Conservation (phyloP, 2,888 invertebrate species). For the Subacronicta megacephala region DNA sequence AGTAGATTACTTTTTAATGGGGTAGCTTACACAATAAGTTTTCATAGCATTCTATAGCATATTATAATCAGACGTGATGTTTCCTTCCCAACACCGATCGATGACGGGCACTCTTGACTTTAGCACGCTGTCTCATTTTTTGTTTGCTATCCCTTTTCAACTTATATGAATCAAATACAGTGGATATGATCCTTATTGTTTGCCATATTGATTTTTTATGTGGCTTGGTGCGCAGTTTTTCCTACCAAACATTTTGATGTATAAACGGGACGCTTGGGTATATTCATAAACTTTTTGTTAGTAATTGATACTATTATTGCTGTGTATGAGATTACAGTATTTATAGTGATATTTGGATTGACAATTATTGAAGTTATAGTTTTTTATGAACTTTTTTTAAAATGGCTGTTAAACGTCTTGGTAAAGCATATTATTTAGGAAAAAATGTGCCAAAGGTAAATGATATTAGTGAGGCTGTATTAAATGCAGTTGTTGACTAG, state of each 20-base stretch:
- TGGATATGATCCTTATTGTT: slow-evolving; percentile 81
- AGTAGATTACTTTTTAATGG: slow-evolving; percentile 62
- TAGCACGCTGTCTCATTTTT: slow-evolving; percentile 74
- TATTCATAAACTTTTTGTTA: slow-evolving; percentile 43
- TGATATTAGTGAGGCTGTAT: background rate
- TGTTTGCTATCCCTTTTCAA: slow-evolving; percentile 77
- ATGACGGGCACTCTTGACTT: slow-evolving; percentile 87
- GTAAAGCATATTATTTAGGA: slow-evolving; percentile 17
- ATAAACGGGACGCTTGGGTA: slow-evolving; percentile 47
- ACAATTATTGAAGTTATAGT: background rate
- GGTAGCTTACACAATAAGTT: slow-evolving; percentile 51
- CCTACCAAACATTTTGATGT: slow-evolving; percentile 56
- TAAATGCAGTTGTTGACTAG: background rate
- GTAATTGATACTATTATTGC: slow-evolving; percentile 22
- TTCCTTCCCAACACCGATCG: slow-evolving; percentile 77
- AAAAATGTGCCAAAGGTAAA: slow-evolving; percentile 36
- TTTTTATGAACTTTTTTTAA: slow-evolving; percentile 18
- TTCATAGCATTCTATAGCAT: slow-evolving; percentile 55
- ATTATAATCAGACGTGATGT: slow-evolving; percentile 53
- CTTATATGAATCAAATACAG: slow-evolving; percentile 74
- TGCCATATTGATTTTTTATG: slow-evolving; percentile 85
- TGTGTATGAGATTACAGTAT: slow-evolving; percentile 10
- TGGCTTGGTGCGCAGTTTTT: slow-evolving; percentile 66
- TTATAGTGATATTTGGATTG: slow-evolving; percentile 4
- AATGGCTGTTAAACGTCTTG: slow-evolving; percentile 44